Evolutionary conservation across 2,113 vertebrate species (phyloP).

Genomic region (Centropus bengalensis): DNA sequence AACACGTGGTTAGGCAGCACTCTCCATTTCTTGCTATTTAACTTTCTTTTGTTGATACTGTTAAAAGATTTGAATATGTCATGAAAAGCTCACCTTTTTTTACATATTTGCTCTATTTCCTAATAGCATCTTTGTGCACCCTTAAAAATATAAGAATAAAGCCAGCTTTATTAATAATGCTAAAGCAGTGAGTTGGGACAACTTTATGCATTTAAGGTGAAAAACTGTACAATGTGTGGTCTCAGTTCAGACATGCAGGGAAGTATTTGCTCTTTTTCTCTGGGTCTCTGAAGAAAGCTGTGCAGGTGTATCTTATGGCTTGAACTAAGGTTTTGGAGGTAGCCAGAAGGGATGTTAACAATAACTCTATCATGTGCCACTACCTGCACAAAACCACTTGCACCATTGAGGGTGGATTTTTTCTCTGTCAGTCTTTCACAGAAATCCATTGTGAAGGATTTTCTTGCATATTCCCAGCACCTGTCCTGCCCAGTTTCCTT

Average conservation of each 20-base stretch:
- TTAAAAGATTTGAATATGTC: background rate
- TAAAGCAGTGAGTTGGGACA: background rate
- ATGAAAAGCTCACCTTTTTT: background rate
- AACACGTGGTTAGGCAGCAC: background rate
- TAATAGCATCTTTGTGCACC: background rate
- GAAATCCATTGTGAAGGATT: background rate
- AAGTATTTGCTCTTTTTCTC: background rate
- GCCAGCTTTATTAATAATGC: background rate
- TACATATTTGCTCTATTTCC: background rate
- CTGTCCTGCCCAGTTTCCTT: background rate
- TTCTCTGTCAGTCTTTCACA: background rate
- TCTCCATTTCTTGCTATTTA: slow-evolving; percentile 1
- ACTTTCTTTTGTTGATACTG: background rate
- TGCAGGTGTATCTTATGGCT: background rate
- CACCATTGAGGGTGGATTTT: background rate
- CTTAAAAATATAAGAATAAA: background rate
- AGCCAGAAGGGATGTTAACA: background rate
- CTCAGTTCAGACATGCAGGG: background rate
- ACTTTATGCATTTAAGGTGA: background rate
- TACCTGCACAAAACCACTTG: background rate
- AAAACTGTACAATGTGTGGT: background rate
- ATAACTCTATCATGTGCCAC: fast-evolving
- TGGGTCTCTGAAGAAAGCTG: background rate
- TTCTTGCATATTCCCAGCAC: background rate
- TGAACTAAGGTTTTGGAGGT: background rate